Conservation (phyloP, 2,113 vertebrate genomes). For the Climacteris rufus region DNA sequence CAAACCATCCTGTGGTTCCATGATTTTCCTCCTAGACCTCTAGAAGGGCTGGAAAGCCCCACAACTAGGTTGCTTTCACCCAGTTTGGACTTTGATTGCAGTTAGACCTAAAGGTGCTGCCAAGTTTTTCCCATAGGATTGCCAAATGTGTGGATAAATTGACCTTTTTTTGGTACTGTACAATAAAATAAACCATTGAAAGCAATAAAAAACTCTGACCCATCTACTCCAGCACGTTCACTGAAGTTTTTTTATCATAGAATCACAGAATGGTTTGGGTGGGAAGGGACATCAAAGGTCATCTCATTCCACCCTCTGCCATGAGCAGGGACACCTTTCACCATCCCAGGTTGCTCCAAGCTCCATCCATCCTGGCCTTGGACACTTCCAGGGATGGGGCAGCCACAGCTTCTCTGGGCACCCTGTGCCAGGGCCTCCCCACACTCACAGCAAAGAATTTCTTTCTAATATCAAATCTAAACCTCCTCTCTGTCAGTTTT, state of each 20-base stretch:
- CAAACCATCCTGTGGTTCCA: not conserved
- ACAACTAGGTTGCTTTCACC: not conserved
- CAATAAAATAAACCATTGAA: not conserved
- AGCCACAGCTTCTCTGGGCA: not conserved
- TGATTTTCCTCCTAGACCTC: not conserved
- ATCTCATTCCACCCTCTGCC: accelerated
- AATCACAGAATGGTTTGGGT: not conserved
- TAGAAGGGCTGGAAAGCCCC: not conserved
- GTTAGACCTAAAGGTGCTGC: not conserved
- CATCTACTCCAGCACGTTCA: not conserved
- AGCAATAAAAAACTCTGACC: not conserved
- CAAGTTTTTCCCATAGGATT: not conserved
- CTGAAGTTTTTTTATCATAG: not conserved
- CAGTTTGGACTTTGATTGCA: not conserved
- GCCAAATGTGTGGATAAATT: not conserved
- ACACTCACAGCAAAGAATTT: not conserved
- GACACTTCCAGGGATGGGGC: not conserved
- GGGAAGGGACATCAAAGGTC: not conserved
- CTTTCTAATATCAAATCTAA: not conserved
- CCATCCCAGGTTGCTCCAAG: accelerated
- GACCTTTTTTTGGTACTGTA: not conserved
- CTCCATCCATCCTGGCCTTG: accelerated
- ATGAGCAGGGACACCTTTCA: not conserved
- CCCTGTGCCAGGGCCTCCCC: not conserved
- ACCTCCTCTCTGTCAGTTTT: not conserved